phyloP scores from a whole-genome alignment of 2,797 vertebrate species.

The Lepilemur ruficaudatus region DNA sequence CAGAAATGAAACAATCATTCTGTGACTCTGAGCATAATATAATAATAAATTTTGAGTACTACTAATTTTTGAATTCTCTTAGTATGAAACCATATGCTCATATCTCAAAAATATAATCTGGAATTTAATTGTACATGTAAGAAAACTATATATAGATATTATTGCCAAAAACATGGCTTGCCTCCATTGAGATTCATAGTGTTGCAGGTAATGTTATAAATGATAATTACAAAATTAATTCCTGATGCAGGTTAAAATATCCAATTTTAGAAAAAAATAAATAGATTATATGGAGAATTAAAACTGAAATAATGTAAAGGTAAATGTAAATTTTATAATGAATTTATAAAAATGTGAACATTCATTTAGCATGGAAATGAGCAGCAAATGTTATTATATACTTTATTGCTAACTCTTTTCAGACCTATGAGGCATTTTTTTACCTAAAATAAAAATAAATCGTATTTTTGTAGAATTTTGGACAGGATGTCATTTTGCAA shows the following conservation, averaged over 20 bases:
- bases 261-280: background rate
- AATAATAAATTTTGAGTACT: background rate
- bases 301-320: background rate
- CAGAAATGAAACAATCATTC: background rate
- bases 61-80: background rate
- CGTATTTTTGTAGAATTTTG: background rate
- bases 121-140: background rate
- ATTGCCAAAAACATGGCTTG: background rate
- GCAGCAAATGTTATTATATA: background rate
- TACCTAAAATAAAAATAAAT: background rate
- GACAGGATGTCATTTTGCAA: too few relatives aligned
- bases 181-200: background rate
- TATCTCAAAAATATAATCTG: background rate
- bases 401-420: background rate
- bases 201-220: background rate
- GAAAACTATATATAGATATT: background rate
- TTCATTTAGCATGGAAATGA: background rate
- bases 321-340: background rate
- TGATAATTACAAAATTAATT: background rate
- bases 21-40: background rate
- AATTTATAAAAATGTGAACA: background rate
- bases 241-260: background rate
- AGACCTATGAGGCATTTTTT: background rate
- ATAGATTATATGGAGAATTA: background rate
- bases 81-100: background rate